Evolutionary conservation across 2,113 vertebrate genomes (phyloP).

Genomic region (Notiomystis cincta): DNA sequence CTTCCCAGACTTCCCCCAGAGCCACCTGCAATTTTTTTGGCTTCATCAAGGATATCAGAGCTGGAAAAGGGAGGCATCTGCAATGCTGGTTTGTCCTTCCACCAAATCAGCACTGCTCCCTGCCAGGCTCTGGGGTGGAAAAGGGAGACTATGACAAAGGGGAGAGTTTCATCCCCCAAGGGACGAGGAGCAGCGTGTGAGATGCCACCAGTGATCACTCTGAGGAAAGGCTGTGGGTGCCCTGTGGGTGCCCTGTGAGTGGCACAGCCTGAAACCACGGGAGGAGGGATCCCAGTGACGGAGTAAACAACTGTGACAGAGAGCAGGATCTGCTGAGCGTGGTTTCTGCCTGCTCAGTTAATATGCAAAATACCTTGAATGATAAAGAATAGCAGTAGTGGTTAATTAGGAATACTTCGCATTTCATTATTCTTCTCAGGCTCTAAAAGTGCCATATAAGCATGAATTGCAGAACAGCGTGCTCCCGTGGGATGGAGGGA

Average conservation of each 20-base stretch:
- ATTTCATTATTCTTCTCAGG: neutral
- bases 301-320: neutral
- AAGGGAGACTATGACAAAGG: neutral
- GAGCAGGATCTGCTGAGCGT: neutral
- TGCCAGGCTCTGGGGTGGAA: neutral
- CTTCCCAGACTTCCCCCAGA: neutral
- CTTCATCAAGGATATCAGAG: neutral
- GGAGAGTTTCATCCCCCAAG: neutral
- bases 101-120: rapidly evolving
- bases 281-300: neutral
- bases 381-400: neutral
- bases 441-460: neutral
- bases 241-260: neutral
- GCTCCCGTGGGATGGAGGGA: neutral
- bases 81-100: neutral
- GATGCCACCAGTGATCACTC: neutral
- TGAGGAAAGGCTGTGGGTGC: neutral
- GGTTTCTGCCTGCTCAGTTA: neutral
- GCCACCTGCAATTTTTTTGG: neutral
- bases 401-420: neutral
- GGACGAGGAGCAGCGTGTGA: neutral
- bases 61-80: neutral
- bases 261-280: neutral
- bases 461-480: neutral
- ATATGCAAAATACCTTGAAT: neutral